Evolutionary conservation across 2,888 invertebrate genomes (phyloP), one percentile per base, ranked within the genome.

Genomic region (Pollenia griseotomentosa): DNA sequence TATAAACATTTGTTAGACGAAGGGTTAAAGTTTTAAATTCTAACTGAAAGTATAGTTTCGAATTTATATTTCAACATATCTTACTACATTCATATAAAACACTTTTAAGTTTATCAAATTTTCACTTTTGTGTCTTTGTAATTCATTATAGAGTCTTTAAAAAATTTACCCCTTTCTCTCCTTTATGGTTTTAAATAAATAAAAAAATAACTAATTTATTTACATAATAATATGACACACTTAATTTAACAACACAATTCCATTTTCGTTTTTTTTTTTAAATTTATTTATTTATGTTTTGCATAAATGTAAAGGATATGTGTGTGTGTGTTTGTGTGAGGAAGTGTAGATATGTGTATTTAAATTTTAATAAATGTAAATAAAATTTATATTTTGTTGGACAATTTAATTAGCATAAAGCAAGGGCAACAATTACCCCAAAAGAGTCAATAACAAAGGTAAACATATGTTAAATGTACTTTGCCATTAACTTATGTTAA

Each of bases 231-330:
- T 80, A 48, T 61, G 46, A 71, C 51, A 63, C 46, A 59, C 46
- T 61, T 71, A 71, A 71, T 71, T 61, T 70, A 70, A 61, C 75
- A 77, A 40, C 33, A 44, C 46, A 57, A 46, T 66, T 88, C 33
- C 70, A 70, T 70, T 51, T 70, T 11, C n/a, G 8, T n/a, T 70
- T 51, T 33, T 33, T 33, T 33, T 33, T 33, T 33, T 6, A 1
- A 4, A 33, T 33, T 33, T 33, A 33, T 33, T 33, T 33, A 33
- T 33, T 33, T 33, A 33, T 33, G 33, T 33, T 33, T 33, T 33
- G 40, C 79, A 85, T 89, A 90, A 88, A 73, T 51, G 42, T 16
- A 19, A 71, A n/a, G 16, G 10, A 16, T 44, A 14, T 71, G 7
- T 40, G 9, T 48, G 11, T 42, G 9, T 33, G 10, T 42, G 63